phyloP scores from a whole-genome alignment of 1,140 invertebrate species.

The Sinella curviseta region DNA sequence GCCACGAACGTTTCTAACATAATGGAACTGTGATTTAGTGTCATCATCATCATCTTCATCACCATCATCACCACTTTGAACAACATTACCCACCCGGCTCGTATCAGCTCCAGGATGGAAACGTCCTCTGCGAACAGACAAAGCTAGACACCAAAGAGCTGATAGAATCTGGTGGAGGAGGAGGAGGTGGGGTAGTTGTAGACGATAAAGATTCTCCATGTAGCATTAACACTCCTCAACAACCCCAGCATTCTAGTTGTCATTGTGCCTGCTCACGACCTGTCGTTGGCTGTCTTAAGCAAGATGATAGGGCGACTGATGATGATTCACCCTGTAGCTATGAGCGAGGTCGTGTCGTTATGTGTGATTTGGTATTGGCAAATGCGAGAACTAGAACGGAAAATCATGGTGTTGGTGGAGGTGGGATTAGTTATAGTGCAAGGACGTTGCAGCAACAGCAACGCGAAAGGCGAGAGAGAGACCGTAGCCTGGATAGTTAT shows the following conservation, averaged over 20 bases:
- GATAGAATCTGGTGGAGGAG: constrained; percentile 27
- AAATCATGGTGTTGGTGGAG: not conserved
- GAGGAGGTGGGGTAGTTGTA: constrained; percentile 2
- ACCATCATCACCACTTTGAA: constrained; percentile 23
- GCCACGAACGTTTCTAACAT: not conserved
- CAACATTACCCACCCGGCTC: not conserved
- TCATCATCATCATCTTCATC: constrained; percentile 39
- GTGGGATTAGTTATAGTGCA: not conserved
- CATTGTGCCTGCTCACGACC: constrained; percentile 44
- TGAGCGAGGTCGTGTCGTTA: constrained; percentile 27
- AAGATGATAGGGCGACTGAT: constrained; percentile 1
- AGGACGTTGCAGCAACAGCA: constrained; percentile 24
- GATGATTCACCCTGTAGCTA: constrained; percentile 8
- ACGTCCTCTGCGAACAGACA: not conserved
- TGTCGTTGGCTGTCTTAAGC: not conserved
- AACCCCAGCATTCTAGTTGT: constrained; percentile 24
- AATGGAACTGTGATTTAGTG: constrained; percentile 18
- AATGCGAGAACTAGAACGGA: constrained; percentile 32
- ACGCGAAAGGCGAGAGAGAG: constrained; percentile 12
- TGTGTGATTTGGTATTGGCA: constrained; percentile 47
- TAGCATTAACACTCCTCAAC: not conserved
- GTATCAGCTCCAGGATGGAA: constrained; percentile 11
- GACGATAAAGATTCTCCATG: not conserved
- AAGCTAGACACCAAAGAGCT: constrained; percentile 29
- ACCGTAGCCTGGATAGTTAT: constrained; percentile 39